Conservation (phyloP, 2,797 vertebrate species). For the Leuciscus waleckii region DNA sequence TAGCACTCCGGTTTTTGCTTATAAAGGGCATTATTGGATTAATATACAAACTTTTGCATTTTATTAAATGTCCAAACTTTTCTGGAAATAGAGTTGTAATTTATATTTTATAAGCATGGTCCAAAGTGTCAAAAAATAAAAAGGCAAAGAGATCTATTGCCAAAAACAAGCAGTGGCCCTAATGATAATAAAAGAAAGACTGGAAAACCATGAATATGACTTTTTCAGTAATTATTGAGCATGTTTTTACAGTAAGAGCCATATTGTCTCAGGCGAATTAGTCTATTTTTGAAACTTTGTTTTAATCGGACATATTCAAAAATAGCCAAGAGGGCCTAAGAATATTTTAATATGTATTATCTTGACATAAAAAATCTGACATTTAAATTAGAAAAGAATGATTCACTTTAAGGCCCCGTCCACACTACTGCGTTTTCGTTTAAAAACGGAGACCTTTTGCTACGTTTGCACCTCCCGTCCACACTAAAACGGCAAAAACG, state of each 20-base stretch:
- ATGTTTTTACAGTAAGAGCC: neutral
- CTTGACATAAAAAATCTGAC: conserved; percentile 39
- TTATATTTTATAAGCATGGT: neutral
- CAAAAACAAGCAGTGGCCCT: neutral
- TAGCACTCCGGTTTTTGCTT: neutral
- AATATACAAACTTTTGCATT: neutral
- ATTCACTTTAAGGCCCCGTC: neutral
- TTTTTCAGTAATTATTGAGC: neutral
- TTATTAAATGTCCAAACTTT: too few species aligned
- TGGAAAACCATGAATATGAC: neutral
- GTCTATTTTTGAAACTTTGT: neutral
- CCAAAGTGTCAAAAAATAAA: neutral
- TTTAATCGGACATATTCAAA: conserved; percentile 31
- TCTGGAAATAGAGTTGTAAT: neutral
- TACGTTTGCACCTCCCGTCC: too few species aligned
- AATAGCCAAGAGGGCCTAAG: neutral
- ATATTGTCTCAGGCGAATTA: neutral
- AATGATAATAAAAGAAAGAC: neutral
- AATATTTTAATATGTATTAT: neutral
- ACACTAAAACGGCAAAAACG: too few species aligned
- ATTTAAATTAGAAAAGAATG: conserved; percentile 34
- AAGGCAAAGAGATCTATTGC: neutral
- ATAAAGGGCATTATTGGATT: neutral
- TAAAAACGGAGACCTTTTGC: too few species aligned
- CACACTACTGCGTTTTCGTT: too few species aligned